These are phyloP conservation scores for Matsumyia berberina DNA, from an alignment of 2,888 invertebrate species.

Conservation along the genomic window DNA sequence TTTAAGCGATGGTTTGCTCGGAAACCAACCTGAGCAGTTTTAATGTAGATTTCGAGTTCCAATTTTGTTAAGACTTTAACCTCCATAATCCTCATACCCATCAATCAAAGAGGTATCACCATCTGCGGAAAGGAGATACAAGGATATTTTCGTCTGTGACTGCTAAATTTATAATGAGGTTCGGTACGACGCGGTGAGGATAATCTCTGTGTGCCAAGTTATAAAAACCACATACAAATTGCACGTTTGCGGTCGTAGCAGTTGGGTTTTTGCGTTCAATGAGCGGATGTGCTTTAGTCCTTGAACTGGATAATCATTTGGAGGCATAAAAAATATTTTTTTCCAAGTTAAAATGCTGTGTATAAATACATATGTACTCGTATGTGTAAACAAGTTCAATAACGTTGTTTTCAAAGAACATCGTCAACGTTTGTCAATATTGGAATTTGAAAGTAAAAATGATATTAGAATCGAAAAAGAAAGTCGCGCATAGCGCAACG, in stretches of 20 bases:
- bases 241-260: conserved; percentile 67
- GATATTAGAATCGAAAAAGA: neutral
- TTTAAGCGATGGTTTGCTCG: neutral
- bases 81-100: conserved; percentile 59
- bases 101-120: conserved; percentile 74
- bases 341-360: conserved; percentile 27
- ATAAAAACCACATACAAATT: conserved; percentile 68
- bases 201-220: conserved; percentile 67
- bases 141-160: conserved; percentile 69
- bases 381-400: conserved; percentile 28
- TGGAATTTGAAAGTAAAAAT: conserved; percentile 20
- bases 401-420: conserved; percentile 23
- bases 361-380: neutral
- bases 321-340: conserved; percentile 52
- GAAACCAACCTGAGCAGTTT: conserved; percentile 51
- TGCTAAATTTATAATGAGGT: conserved; percentile 74
- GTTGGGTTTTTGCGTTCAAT: conserved; percentile 57
- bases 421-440: neutral
- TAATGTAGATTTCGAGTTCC: conserved; percentile 51
- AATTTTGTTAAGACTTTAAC: conserved; percentile 58
- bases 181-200: conserved; percentile 42
- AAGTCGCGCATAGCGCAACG: neutral
- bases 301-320: conserved; percentile 71
- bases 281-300: conserved; percentile 54
- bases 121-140: conserved; percentile 71